phyloP scores from a whole-genome alignment of 2,797 vertebrate species.

The Echeneis naucrates region DNA sequence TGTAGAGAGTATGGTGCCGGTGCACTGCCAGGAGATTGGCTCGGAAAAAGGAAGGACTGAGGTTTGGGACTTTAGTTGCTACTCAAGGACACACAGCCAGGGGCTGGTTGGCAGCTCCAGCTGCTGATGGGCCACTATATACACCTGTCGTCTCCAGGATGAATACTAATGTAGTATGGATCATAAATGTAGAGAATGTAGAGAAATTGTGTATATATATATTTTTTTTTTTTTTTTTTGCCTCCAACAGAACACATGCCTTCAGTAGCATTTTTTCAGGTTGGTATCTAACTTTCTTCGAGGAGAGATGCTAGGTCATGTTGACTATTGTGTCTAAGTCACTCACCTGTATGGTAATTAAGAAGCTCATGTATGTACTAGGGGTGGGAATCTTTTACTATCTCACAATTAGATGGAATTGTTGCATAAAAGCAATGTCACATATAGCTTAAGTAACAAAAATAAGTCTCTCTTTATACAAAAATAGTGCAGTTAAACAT shows the following conservation, averaged over 20 bases:
- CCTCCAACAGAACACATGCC: background rate
- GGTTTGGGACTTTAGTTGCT: slow-evolving; percentile 67
- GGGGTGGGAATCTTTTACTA: too few relatives aligned
- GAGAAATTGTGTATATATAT: background rate
- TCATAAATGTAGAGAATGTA: background rate
- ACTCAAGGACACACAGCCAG: slow-evolving; percentile 52
- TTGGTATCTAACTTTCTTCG: background rate
- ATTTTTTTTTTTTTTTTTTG: too few relatives aligned
- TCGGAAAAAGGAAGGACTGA: slow-evolving; percentile 45
- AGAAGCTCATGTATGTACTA: background rate
- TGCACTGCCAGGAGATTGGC: slow-evolving; percentile 77
- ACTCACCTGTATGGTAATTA: background rate
- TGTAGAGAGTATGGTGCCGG: slow-evolving; percentile 80
- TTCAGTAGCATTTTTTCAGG: background rate
- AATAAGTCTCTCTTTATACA: too few relatives aligned
- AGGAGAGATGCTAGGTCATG: background rate
- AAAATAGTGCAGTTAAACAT: too few relatives aligned
- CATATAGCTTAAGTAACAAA: too few relatives aligned
- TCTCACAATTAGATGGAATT: too few relatives aligned
- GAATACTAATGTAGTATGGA: background rate
- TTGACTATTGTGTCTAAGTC: background rate
- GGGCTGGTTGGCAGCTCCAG: slow-evolving; percentile 31
- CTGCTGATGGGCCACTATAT: slow-evolving; percentile 38
- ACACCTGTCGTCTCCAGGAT: slow-evolving; percentile 13
- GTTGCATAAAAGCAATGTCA: too few relatives aligned